Conservation (phyloP, 1,140 invertebrate species). For the Harlomillsia oculata region DNA sequence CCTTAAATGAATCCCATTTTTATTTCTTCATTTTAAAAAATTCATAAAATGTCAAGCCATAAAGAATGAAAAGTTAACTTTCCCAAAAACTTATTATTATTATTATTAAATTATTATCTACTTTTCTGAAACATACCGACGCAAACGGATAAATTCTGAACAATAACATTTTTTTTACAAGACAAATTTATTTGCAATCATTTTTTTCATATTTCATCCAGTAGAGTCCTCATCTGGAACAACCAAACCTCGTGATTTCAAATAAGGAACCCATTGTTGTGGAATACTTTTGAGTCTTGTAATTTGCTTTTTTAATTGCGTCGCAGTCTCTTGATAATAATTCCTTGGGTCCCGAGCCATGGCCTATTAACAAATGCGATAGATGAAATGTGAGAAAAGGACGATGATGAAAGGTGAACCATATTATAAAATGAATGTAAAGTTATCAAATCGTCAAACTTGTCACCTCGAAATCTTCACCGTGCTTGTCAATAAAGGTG, state of each 20-base stretch:
- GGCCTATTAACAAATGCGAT: conserved; percentile 18
- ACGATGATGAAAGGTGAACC: background rate
- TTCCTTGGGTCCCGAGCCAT: conserved; percentile 31
- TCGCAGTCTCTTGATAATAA: conserved; percentile 34
- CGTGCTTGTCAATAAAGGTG: conserved; percentile 29
- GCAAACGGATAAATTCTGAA: background rate
- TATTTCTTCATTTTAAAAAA: too few species aligned
- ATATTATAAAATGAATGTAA: background rate
- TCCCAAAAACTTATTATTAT: too few species aligned
- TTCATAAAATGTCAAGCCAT: too few species aligned
- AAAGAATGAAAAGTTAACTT: too few species aligned
- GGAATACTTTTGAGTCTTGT: conserved; percentile 30
- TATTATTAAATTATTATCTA: background rate
- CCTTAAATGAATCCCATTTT: too few species aligned
- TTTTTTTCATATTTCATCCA: too few species aligned
- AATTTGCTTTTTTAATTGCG: conserved; percentile 26
- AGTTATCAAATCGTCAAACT: too few species aligned
- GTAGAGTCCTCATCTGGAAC: background rate
- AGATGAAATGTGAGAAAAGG: background rate
- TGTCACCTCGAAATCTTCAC: conserved; percentile 33
- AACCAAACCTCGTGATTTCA: conserved; percentile 20
- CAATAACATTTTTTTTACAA: background rate
- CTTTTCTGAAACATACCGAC: background rate
- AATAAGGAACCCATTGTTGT: conserved; percentile 33
- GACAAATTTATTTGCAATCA: too few species aligned